Conservation (phyloP, 2,797 vertebrate species). For the Micropoecilia bifurca region DNA sequence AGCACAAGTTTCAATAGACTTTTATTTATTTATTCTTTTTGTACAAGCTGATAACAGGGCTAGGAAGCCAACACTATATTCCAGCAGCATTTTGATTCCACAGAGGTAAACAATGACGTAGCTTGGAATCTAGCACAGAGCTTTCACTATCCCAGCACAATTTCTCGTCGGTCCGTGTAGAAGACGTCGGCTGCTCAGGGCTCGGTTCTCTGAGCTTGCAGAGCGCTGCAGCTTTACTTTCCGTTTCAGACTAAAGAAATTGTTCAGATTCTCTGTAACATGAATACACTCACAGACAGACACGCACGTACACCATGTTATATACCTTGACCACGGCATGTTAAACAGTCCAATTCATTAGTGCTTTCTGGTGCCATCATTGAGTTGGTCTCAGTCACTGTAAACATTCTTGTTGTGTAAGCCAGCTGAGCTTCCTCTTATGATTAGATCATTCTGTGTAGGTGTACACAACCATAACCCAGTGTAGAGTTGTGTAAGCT, state of each 20-base stretch:
- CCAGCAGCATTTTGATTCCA: constrained; percentile 76
- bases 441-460: constrained; percentile 78
- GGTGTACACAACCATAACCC: constrained; percentile 77
- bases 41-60: constrained; percentile 78
- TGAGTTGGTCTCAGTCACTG: constrained; percentile 54
- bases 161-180: constrained; percentile 63
- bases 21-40: constrained; percentile 29
- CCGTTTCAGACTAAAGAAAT: constrained; percentile 44
- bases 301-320: constrained; percentile 60
- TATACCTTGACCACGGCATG: constrained; percentile 62
- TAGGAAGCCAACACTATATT: constrained; percentile 73
- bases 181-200: constrained; percentile 44
- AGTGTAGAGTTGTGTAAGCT: constrained; percentile 77
- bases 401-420: constrained; percentile 80
- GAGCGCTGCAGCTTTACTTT: constrained; percentile 39
- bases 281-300: constrained; percentile 59
- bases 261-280: constrained; percentile 56
- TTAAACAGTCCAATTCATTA: constrained; percentile 53
- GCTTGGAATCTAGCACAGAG: constrained; percentile 74
- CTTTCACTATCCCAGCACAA: constrained; percentile 70
- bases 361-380: constrained; percentile 46
- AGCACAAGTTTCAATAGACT: constrained; percentile 78
- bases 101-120: constrained; percentile 73
- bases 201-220: constrained; percentile 45
- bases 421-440: constrained; percentile 74